Evolutionary conservation across 2,888 invertebrate species (phyloP).

Genomic region (Scaptomyza parva): DNA sequence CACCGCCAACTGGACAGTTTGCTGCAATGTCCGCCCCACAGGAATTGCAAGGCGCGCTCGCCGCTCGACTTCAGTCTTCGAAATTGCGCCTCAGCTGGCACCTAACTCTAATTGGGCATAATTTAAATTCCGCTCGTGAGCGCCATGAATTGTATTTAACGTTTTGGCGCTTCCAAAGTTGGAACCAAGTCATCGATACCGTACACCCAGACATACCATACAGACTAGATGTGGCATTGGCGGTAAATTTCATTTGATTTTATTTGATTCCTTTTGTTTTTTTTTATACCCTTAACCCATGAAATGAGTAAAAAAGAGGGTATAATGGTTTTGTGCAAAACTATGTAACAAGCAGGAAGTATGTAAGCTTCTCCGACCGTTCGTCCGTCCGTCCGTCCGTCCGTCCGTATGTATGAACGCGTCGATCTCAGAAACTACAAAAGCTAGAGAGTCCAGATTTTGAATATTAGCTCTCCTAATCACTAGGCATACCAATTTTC

Average conservation of each 20-base stretch:
- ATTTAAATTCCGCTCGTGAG: constrained; percentile 84
- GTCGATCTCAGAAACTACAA: too few relatives aligned
- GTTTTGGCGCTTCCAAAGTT: constrained; percentile 81
- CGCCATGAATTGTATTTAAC: constrained; percentile 80
- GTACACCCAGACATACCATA: not conserved
- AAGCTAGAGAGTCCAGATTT: too few relatives aligned
- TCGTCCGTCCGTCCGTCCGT: too few relatives aligned
- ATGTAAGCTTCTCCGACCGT: too few relatives aligned
- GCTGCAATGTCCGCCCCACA: constrained; percentile 57
- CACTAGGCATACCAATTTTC: too few relatives aligned
- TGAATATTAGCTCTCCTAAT: too few relatives aligned
- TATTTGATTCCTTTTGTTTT: constrained; percentile 52
- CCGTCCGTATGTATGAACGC: too few relatives aligned
- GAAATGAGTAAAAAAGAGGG: too few relatives aligned
- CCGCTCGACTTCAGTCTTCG: constrained; percentile 17
- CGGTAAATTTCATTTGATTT: constrained; percentile 80
- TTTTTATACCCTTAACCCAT: too few relatives aligned
- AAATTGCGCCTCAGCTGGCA: constrained; percentile 55
- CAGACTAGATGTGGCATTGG: constrained; percentile 49
- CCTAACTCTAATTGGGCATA: constrained; percentile 83
- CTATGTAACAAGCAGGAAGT: too few relatives aligned
- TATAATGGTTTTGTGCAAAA: too few relatives aligned
- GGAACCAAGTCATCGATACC: constrained; percentile 39
- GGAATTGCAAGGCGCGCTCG: constrained; percentile 51
- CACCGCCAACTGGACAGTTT: constrained; percentile 35